phyloP scores from a whole-genome alignment of 2,113 vertebrate species.

The Ameiurus melas region DNA sequence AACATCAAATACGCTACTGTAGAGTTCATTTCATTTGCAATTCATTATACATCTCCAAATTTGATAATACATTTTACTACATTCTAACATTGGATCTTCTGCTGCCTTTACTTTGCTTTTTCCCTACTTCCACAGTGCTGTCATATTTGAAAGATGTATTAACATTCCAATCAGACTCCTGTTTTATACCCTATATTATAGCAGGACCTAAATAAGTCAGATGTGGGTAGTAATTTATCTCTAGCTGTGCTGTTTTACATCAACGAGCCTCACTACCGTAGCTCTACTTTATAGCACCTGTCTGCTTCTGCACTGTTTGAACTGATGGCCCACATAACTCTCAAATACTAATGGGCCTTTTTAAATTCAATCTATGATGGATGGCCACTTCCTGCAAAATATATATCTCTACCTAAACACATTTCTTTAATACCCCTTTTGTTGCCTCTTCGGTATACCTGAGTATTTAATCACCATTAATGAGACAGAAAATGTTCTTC shows the following conservation, averaged over 20 bases:
- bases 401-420: constrained; percentile 64
- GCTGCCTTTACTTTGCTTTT: background rate
- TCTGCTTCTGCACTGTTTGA: constrained; percentile 66
- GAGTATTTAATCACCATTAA: constrained; percentile 3
- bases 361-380: constrained; percentile 62
- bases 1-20: background rate
- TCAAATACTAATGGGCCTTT: constrained; percentile 67
- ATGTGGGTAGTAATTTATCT: constrained; percentile 68
- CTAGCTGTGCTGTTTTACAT: constrained; percentile 65
- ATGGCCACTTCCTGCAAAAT: constrained; percentile 57
- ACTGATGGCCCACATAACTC: constrained; percentile 68
- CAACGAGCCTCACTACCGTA: constrained; percentile 63
- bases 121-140: constrained; percentile 31
- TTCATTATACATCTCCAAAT: background rate
- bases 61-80: background rate
- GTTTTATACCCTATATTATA: constrained; percentile 64
- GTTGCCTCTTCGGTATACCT: background rate
- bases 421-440: constrained; percentile 34
- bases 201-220: constrained; percentile 63
- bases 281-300: constrained; percentile 70
- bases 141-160: constrained; percentile 54
- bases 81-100: background rate
- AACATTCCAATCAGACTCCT: constrained; percentile 52
- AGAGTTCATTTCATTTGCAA: background rate
- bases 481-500: background rate